Percentiles rank a stretch among this genome's conserved stretches.
These are phyloP conservation scores for Xenopus laevis DNA, from an alignment of 2,113 vertebrate genomes.

Conservation along the genomic window DNA sequence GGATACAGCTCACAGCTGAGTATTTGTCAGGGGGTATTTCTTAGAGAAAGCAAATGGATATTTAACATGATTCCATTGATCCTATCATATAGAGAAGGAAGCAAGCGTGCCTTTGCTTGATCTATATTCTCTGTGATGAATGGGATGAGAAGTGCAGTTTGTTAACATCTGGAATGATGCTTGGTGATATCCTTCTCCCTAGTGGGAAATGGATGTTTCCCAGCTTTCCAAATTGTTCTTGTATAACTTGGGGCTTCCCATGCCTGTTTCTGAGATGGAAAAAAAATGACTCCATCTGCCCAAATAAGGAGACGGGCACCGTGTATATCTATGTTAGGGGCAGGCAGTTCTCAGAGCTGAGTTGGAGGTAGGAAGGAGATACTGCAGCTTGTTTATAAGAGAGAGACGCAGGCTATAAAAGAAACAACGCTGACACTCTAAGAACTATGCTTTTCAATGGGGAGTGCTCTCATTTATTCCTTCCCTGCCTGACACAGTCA, in stretches of 20 bases:
- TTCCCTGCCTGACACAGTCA: no score
- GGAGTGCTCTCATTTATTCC: no score
- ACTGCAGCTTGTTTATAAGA: slow-evolving; percentile 11
- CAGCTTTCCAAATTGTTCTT: slow-evolving; percentile 27
- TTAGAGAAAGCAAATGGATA: no score
- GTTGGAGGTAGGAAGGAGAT: slow-evolving; percentile 35
- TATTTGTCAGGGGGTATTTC: no score
- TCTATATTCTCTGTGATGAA: not conserved
- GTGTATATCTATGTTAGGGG: slow-evolving; percentile 32
- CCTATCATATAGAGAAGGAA: no score
- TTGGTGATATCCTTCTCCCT: slow-evolving; percentile 22
- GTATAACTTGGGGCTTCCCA: accelerated
- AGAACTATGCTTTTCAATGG: no score
- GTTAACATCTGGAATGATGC: slow-evolving; percentile 29
- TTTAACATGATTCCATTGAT: no score
- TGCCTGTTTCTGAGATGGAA: slow-evolving; percentile 45
- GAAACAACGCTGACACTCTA: no score
- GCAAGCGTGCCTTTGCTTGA: not conserved
- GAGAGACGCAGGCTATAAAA: not conserved
- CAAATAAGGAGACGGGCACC: slow-evolving; percentile 58
- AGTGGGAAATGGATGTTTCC: slow-evolving; percentile 40
- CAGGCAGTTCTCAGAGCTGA: slow-evolving; percentile 9
- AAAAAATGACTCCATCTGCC: slow-evolving; percentile 44
- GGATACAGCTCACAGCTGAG: no score
- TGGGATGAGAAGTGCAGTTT: not conserved